Evolutionary conservation across 1,140 invertebrate species (phyloP).

Genomic region (Chlorops oryzae): DNA sequence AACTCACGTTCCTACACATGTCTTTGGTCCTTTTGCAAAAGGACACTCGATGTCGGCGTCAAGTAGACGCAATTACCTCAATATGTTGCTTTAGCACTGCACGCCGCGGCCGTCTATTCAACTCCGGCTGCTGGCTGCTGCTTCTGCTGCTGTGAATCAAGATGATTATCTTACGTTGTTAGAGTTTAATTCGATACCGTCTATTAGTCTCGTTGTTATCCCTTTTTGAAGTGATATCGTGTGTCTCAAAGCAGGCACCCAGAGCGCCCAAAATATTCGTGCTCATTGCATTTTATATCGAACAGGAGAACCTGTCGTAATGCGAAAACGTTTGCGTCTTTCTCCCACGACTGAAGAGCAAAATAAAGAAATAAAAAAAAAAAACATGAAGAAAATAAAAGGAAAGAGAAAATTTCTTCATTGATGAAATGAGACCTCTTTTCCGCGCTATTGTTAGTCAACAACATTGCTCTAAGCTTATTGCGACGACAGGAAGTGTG

Average conservation of each 20-base stretch:
- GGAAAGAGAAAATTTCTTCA: slow-evolving; percentile 7
- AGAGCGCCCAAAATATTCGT: too few relatives aligned
- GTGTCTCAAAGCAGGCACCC: slow-evolving; percentile 21
- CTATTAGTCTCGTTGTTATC: slow-evolving; percentile 47
- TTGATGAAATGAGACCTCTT: slow-evolving; percentile 12
- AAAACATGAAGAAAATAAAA: slow-evolving; percentile 1
- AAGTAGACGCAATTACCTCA: slow-evolving; percentile 15
- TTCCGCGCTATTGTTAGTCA: background rate
- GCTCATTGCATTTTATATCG: too few relatives aligned
- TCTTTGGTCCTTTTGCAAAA: slow-evolving; percentile 8
- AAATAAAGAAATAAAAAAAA: too few relatives aligned
- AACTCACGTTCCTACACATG: too few relatives aligned
- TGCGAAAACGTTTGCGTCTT: too few relatives aligned
- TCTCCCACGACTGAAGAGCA: slow-evolving; percentile 12
- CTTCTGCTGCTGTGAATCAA: slow-evolving; percentile 9
- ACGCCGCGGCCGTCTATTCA: background rate
- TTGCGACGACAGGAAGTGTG: slow-evolving; percentile 15
- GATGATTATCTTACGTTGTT: slow-evolving; percentile 40
- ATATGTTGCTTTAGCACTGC: background rate
- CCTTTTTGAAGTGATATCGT: slow-evolving; percentile 44
- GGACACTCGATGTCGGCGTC: slow-evolving; percentile 14
- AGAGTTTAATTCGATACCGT: slow-evolving; percentile 47
- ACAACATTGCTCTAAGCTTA: background rate
- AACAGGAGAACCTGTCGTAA: too few relatives aligned
- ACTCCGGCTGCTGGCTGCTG: background rate